These are phyloP conservation scores for Ariopsis seemanni DNA, from an alignment of 2,113 vertebrate species.

Conservation along the genomic window DNA sequence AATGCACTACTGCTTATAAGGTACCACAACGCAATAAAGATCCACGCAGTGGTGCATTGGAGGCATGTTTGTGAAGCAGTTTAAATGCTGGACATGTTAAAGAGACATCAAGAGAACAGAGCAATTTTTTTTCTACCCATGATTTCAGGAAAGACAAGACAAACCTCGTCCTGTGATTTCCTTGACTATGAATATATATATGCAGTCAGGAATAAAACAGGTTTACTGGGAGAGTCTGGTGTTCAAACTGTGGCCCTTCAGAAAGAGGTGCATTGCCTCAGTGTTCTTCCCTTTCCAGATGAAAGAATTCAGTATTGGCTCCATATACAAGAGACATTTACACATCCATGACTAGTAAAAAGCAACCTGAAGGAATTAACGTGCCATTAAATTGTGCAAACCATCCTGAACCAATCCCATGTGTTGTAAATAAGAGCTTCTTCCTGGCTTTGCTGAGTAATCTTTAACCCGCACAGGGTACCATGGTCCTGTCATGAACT, in stretches of 20 bases:
- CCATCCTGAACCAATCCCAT: background rate
- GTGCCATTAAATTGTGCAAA: background rate
- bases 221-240: background rate
- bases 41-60: background rate
- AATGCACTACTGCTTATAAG: background rate
- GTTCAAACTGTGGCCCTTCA: background rate
- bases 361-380: background rate
- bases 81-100: background rate
- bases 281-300: background rate
- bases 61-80: background rate
- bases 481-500: background rate
- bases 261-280: background rate
- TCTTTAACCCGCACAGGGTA: background rate
- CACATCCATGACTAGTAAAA: background rate
- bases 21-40: background rate
- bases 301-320: background rate
- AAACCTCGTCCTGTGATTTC: background rate
- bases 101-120: background rate
- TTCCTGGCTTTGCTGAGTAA: background rate
- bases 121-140: background rate
- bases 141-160: background rate
- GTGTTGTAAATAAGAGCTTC: background rate
- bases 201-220: background rate
- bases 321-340: background rate
- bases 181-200: background rate